Evolutionary conservation across 1,140 invertebrate genomes (phyloP).

Genomic region (Schlechtendalia chinensis): DNA sequence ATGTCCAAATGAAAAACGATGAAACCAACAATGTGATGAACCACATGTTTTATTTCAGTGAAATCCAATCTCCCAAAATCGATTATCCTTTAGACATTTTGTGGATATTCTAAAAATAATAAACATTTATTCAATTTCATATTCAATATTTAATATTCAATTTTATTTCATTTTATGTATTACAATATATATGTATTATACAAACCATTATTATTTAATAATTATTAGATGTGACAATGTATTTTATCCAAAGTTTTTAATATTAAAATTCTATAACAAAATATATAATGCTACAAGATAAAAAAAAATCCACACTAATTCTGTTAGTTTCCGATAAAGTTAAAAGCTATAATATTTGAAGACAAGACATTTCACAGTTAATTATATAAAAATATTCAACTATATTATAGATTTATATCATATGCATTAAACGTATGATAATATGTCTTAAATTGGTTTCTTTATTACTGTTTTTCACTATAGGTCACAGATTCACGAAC

Average conservation of each 20-base stretch:
- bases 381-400: background rate
- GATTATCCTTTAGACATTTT: background rate
- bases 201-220: no score
- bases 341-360: slow-evolving; percentile 30
- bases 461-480: background rate
- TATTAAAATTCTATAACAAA: no score
- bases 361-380: background rate
- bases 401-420: no score
- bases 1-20: slow-evolving; percentile 1
- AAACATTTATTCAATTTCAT: background rate
- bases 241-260: no score
- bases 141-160: background rate
- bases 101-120: slow-evolving; percentile 5
- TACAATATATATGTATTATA: no score
- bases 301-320: background rate
- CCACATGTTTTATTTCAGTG: slow-evolving; percentile 7
- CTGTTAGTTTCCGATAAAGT: background rate
- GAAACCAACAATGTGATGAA: background rate
- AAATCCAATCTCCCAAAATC: background rate
- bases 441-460: background rate
- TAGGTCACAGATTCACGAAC: no score
- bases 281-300: background rate
- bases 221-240: no score
- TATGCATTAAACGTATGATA: background rate
- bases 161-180: no score